Evolutionary conservation across 2,113 vertebrate genomes (phyloP).

Genomic region (Acrocephalus kingi): DNA sequence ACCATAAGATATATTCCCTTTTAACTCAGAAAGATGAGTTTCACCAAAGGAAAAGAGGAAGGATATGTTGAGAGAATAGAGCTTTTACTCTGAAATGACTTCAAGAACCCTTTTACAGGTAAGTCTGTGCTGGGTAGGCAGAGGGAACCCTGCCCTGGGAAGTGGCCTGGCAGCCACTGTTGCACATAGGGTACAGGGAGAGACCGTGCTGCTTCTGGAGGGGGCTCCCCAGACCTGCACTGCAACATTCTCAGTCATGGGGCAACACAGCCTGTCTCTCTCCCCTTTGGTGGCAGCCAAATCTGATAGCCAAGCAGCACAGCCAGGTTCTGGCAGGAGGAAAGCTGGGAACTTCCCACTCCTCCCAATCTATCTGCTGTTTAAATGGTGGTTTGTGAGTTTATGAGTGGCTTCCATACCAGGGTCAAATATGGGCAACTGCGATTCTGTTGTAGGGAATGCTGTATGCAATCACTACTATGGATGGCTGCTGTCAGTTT

Average conservation of each 20-base stretch:
- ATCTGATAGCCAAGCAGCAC: background rate
- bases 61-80: background rate
- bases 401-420: background rate
- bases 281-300: background rate
- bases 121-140: background rate
- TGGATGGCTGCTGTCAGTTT: background rate
- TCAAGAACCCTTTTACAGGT: background rate
- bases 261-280: background rate
- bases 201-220: background rate
- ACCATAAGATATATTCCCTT: background rate
- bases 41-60: background rate
- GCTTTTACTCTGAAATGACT: background rate
- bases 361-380: rapidly evolving
- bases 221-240: background rate
- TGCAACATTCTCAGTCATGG: rapidly evolving
- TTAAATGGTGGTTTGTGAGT: background rate
- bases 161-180: background rate
- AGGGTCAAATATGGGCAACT: background rate
- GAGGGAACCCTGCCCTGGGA: background rate
- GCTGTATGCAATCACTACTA: background rate
- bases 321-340: background rate
- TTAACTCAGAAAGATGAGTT: conserved; percentile 32
- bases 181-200: background rate
- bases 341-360: background rate
- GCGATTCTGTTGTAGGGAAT: background rate